A percentile compares a stretch with the other conserved stretches of the same genome.
Evolutionary conservation across 2,888 invertebrate species (phyloP).

Genomic region (Volucella inflata): DNA sequence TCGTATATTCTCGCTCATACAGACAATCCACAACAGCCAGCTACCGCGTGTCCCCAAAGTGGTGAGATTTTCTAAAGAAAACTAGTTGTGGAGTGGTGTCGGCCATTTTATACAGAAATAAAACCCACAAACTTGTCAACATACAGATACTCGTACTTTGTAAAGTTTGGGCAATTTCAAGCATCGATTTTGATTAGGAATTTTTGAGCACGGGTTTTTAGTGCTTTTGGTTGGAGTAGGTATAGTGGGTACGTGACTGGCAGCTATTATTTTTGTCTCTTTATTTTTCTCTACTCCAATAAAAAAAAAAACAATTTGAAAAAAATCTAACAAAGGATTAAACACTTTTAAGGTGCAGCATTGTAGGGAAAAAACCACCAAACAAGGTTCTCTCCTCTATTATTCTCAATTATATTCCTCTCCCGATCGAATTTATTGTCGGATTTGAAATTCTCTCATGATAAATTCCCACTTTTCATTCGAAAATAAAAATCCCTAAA

Average conservation of each 20-base stretch:
- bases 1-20: neutral
- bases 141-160: constrained; percentile 1
- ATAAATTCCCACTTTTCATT: constrained; percentile 21
- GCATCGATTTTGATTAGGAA: constrained; percentile 33
- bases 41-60: constrained; percentile 37
- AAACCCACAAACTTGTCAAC: neutral
- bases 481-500: constrained; percentile 1
- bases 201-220: constrained; percentile 18
- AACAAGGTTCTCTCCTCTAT: neutral
- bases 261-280: constrained; percentile 8
- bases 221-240: constrained; percentile 33
- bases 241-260: constrained; percentile 62
- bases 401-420: neutral
- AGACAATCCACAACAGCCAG: neutral
- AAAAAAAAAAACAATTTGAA: neutral
- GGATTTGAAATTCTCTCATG: too few relatives aligned
- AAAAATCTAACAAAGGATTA: constrained; percentile 46
- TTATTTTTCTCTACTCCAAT: neutral
- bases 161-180: constrained; percentile 26
- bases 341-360: neutral
- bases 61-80: constrained; percentile 48
- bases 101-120: constrained; percentile 60
- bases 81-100: constrained; percentile 66
- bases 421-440: too few relatives aligned
- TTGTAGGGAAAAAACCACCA: neutral